Conservation (phyloP, 2,113 vertebrate genomes). For the Lucifuga dentata region DNA sequence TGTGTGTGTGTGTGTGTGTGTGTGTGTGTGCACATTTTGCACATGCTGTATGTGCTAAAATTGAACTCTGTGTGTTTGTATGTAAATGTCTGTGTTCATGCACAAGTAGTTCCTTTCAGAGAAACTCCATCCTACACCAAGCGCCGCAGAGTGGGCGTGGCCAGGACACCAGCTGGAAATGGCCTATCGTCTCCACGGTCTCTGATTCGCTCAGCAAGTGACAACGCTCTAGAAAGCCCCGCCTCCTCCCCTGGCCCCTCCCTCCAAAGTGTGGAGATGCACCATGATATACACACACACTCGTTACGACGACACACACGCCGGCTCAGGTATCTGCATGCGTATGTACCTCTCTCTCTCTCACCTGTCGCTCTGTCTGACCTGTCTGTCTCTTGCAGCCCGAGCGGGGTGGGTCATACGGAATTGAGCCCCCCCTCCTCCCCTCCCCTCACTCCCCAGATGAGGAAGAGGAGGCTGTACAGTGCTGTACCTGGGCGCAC, state of each 20-base stretch:
- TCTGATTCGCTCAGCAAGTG: conserved; percentile 94
- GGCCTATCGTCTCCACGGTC: conserved; percentile 89
- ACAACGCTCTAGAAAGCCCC: conserved; percentile 92
- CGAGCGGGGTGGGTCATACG: conserved; percentile 80
- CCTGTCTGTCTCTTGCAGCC: conserved; percentile 72
- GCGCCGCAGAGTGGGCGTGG: conserved; percentile 77
- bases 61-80: conserved; percentile 34
- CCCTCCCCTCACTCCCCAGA: conserved; percentile 83
- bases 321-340: conserved; percentile 81
- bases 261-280: conserved; percentile 89
- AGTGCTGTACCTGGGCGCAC: conserved; percentile 93
- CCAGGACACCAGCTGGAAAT: conserved; percentile 78
- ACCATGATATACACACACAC: conserved; percentile 77
- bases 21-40: conserved; percentile 5
- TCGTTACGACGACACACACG: conserved; percentile 77
- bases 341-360: background rate
- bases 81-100: conserved; percentile 40
- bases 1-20: background rate
- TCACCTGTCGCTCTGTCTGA: background rate
- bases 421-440: conserved; percentile 84
- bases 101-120: conserved; percentile 91
- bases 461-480: conserved; percentile 93
- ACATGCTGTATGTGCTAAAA: background rate
- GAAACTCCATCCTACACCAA: conserved; percentile 96
- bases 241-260: conserved; percentile 92